Conservation (phyloP, 1,140 invertebrate species). For the Cyphomyrmex costatus region DNA sequence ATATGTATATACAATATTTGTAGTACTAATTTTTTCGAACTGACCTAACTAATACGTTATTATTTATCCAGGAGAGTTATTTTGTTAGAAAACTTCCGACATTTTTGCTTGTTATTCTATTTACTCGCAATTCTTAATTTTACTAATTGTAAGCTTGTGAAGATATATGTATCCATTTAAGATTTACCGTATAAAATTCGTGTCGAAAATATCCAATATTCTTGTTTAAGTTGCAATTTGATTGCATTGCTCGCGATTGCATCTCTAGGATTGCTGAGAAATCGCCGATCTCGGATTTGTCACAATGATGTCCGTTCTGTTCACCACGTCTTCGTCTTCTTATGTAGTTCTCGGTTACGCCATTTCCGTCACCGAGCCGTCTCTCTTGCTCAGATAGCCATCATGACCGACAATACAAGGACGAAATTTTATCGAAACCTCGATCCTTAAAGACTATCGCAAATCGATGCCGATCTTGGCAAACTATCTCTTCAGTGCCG, state of each 20-base stretch:
- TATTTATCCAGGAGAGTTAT: neutral
- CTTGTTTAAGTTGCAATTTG: constrained; percentile 11
- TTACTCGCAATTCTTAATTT: neutral
- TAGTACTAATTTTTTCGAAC: neutral
- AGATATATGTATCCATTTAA: constrained; percentile 19
- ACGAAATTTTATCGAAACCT: constrained; percentile 32
- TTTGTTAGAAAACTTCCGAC: neutral
- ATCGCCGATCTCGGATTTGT: constrained; percentile 79
- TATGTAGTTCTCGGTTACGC: constrained; percentile 38
- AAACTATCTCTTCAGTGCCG: neutral
- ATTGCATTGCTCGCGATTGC: constrained; percentile 47
- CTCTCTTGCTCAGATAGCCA: constrained; percentile 51
- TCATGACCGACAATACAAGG: constrained; percentile 49
- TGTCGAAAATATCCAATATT: constrained; percentile 41
- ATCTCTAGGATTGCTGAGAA: constrained; percentile 63
- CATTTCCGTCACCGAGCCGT: constrained; percentile 32
- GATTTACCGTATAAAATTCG: neutral
- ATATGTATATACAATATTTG: too few species aligned
- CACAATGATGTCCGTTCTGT: constrained; percentile 65
- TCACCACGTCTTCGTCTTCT: constrained; percentile 36
- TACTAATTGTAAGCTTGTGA: constrained; percentile 11
- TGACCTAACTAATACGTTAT: constrained; percentile 43
- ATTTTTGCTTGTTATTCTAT: neutral
- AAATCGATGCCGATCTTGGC: constrained; percentile 31
- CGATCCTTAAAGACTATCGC: constrained; percentile 41